Evolutionary conservation across 2,797 vertebrate species (phyloP).

Genomic region (Macroramphosus scolopax): DNA sequence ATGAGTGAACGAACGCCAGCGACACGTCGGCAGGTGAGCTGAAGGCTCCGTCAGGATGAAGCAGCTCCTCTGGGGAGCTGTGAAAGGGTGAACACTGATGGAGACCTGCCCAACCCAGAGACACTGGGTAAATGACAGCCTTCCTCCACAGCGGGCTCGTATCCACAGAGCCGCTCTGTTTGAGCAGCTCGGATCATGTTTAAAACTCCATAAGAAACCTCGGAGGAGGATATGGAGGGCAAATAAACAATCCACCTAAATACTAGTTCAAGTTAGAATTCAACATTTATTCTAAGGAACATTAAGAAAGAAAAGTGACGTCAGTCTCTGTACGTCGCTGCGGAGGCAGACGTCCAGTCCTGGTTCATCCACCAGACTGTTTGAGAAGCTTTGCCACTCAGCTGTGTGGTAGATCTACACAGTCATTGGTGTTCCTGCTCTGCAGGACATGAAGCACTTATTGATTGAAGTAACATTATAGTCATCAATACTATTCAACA

Average conservation of each 20-base stretch:
- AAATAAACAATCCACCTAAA: slow-evolving; percentile 6
- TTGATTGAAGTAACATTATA: too few species aligned
- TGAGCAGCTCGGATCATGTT: slow-evolving; percentile 52
- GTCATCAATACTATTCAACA: too few species aligned
- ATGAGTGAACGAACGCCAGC: too few species aligned
- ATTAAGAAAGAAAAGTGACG: slow-evolving; percentile 8
- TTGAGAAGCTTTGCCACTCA: slow-evolving; percentile 54
- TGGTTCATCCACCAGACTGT: too few species aligned
- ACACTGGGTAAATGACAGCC: slow-evolving; percentile 66
- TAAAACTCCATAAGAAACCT: too few species aligned
- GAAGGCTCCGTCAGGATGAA: slow-evolving; percentile 10
- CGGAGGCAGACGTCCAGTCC: background rate
- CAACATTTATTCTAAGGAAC: slow-evolving; percentile 10
- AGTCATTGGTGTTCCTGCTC: slow-evolving; percentile 42
- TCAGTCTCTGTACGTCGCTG: too few species aligned
- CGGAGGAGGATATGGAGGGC: too few species aligned
- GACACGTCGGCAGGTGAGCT: too few species aligned
- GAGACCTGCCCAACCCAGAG: slow-evolving; percentile 60
- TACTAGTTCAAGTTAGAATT: slow-evolving; percentile 3
- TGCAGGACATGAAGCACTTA: too few species aligned
- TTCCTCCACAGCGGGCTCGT: slow-evolving; percentile 54
- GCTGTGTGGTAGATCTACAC: slow-evolving; percentile 58
- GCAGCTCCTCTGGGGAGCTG: slow-evolving; percentile 49
- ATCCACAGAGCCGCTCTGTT: slow-evolving; percentile 59
- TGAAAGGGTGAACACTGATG: slow-evolving; percentile 60